Evolutionary conservation across 2,113 vertebrate species (phyloP).

Genomic region (Stigmatopora nigra): DNA sequence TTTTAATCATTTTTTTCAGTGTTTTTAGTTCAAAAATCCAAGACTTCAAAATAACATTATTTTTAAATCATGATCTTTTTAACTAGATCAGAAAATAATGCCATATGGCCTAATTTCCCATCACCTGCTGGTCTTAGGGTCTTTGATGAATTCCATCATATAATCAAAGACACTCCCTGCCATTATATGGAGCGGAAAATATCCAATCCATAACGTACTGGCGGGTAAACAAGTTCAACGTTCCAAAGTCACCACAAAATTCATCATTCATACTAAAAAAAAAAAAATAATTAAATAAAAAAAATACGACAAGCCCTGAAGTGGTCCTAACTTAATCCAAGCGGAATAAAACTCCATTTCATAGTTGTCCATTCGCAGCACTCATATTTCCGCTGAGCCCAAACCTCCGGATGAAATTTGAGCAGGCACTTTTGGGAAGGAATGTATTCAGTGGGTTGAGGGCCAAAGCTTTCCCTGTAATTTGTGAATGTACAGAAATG

Average conservation of each 20-base stretch:
- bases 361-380: conserved; percentile 68
- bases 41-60: no score
- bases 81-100: no score
- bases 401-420: conserved; percentile 70
- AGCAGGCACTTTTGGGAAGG: conserved; percentile 75
- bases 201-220: conserved; percentile 51
- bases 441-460: conserved; percentile 71
- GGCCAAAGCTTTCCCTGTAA: conserved; percentile 71
- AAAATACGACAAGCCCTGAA: conserved; percentile 55
- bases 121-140: conserved; percentile 25
- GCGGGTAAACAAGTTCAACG: conserved; percentile 63
- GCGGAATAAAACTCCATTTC: conserved; percentile 68
- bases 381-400: conserved; percentile 68
- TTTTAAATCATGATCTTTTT: no score
- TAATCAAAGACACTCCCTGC: conserved; percentile 63
- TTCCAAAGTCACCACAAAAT: conserved; percentile 64
- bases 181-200: conserved; percentile 63
- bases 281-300: no score
- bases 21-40: no score
- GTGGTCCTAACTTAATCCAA: conserved; percentile 66
- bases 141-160: conserved; percentile 67
- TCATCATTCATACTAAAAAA: conserved; percentile 63
- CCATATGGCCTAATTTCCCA: no score
- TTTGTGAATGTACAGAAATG: conserved; percentile 75
- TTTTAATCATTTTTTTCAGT: no score